These are phyloP conservation scores for Noctua janthina DNA, from an alignment of 2,888 invertebrate genomes.

Conservation along the genomic window DNA sequence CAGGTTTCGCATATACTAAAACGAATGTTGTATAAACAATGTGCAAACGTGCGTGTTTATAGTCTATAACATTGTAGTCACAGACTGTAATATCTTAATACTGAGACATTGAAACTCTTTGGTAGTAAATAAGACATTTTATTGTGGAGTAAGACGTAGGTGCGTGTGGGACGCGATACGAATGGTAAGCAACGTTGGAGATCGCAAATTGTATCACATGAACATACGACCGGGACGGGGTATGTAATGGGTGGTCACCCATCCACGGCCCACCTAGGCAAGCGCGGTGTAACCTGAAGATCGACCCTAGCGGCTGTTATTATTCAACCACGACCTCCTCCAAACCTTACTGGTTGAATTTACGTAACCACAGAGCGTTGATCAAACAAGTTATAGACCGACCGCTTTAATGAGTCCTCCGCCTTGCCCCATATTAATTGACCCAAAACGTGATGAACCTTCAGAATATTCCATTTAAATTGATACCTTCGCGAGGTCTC, in stretches of 20 bases:
- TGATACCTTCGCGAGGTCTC: too few species aligned
- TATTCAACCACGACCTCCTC: too few species aligned
- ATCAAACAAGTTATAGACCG: background rate
- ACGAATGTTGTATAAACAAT: background rate
- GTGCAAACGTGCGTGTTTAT: background rate
- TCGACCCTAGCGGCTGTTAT: too few species aligned
- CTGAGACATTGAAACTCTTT: background rate
- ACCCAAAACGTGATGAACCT: too few species aligned
- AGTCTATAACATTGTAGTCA: background rate
- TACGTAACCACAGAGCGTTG: background rate
- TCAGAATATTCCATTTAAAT: too few species aligned
- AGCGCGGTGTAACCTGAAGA: too few species aligned
- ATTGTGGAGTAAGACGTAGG: background rate
- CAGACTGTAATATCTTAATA: background rate
- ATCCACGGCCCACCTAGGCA: too few species aligned
- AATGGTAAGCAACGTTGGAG: background rate
- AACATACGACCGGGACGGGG: too few species aligned
- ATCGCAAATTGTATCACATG: background rate
- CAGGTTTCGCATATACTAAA: too few species aligned
- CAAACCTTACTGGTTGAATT: background rate
- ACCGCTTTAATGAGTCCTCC: too few species aligned
- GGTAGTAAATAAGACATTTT: slow-evolving; percentile 24
- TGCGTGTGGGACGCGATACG: background rate
- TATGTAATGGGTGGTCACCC: too few species aligned
- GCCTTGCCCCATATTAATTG: too few species aligned